phyloP scores from a whole-genome alignment of 2,797 vertebrate genomes.

The Gymnothorax javanicus region DNA sequence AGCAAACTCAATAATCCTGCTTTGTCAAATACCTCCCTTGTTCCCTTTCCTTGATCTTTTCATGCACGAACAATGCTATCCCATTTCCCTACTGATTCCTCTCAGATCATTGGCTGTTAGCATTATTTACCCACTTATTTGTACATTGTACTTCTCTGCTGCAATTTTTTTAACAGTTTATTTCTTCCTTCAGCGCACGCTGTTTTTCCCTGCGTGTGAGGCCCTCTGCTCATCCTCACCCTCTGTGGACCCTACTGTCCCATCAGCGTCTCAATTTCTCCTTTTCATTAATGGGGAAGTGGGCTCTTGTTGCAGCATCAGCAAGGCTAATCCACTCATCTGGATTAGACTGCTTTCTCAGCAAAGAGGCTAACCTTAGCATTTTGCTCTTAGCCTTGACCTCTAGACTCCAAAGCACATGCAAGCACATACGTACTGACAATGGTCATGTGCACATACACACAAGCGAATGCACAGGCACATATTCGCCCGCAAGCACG shows the following conservation, averaged over 20 bases:
- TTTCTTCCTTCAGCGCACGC: neutral
- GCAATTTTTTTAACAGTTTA: neutral
- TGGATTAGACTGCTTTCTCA: neutral
- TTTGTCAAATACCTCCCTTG: no score
- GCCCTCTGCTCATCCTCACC: no score
- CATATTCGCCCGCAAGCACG: neutral
- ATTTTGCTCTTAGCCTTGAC: neutral
- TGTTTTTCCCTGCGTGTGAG: neutral
- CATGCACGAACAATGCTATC: neutral
- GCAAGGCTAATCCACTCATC: neutral
- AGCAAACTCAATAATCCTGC: no score
- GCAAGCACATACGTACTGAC: neutral
- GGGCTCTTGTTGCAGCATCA: neutral
- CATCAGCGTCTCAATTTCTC: constrained; percentile 23
- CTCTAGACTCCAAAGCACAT: neutral
- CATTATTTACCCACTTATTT: neutral
- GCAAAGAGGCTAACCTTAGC: neutral
- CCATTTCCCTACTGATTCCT: neutral
- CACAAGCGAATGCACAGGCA: neutral
- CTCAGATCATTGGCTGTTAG: neutral
- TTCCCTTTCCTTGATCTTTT: neutral
- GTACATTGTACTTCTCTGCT: neutral
- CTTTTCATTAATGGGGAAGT: neutral
- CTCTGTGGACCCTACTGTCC: constrained; percentile 35
- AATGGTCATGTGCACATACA: neutral